Evolutionary conservation across 2,888 invertebrate species (phyloP).

Genomic region (Rhopalosiphum nymphaeae): DNA sequence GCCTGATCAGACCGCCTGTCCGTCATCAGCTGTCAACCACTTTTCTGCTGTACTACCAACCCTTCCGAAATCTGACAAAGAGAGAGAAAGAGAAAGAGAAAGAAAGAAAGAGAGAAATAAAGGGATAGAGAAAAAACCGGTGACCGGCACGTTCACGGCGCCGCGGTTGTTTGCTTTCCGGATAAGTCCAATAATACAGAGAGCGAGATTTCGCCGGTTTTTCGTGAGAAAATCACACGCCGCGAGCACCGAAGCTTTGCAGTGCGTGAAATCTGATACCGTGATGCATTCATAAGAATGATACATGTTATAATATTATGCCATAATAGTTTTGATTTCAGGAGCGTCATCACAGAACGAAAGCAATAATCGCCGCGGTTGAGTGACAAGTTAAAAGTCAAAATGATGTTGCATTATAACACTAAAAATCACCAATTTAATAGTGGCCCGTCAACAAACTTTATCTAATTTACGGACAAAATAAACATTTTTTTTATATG

Average conservation of each 20-base stretch:
- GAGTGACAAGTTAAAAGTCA: not conserved
- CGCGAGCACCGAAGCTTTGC: constrained; percentile 2
- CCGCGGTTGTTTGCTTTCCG: constrained; percentile 57
- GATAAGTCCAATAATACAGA: constrained; percentile 44
- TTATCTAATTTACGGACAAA: not conserved
- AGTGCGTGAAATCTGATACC: constrained; percentile 6
- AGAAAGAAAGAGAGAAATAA: not conserved
- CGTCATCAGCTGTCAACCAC: constrained; percentile 61
- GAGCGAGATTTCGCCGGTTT: constrained; percentile 34
- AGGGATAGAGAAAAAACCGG: constrained; percentile 21
- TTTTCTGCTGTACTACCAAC: constrained; percentile 33
- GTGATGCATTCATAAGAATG: not conserved
- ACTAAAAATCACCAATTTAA: not conserved
- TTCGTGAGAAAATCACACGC: constrained; percentile 56
- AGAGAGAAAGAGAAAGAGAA: not conserved
- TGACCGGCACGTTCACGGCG: not conserved
- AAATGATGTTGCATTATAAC: not conserved
- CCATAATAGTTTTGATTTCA: not conserved
- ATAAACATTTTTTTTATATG: no score
- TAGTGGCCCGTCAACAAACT: not conserved
- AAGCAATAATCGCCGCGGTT: not conserved
- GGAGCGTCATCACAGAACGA: not conserved
- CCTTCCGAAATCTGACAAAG: constrained; percentile 20
- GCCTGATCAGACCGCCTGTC: constrained; percentile 15
- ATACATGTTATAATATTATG: not conserved